A percentile compares a stretch with the other conserved stretches of the same genome.
Evolutionary conservation across 2,888 invertebrate species (phyloP).

Genomic region (Drosophila buzzatii): DNA sequence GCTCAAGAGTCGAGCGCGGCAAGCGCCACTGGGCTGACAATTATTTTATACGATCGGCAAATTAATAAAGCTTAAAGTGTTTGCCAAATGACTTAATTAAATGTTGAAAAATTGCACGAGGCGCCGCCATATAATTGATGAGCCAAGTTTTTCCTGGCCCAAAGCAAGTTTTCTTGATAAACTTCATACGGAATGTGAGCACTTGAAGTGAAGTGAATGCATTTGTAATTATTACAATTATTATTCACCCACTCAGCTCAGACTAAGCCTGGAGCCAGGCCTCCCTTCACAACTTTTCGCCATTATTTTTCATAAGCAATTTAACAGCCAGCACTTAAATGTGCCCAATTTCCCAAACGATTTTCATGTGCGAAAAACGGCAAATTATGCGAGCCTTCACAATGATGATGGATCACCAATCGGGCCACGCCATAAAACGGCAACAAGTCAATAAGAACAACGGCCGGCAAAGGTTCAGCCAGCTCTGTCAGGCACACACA

Average conservation of each 20-base stretch:
- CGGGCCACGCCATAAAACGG: constrained; percentile 82
- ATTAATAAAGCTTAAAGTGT: constrained; percentile 75
- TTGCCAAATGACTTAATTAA: constrained; percentile 73
- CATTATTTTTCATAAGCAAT: constrained; percentile 50
- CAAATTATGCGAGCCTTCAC: constrained; percentile 67
- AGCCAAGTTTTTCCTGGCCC: constrained; percentile 3
- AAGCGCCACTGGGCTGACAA: constrained; percentile 27
- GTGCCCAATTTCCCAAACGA: constrained; percentile 55
- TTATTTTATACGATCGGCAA: constrained; percentile 65
- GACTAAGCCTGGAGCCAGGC: no score
- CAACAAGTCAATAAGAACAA: constrained; percentile 75
- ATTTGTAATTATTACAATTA: neutral
- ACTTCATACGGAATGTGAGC: neutral
- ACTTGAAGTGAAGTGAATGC: neutral
- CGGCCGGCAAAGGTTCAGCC: constrained; percentile 52
- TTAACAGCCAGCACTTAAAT: constrained; percentile 44
- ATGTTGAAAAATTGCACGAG: constrained; percentile 67
- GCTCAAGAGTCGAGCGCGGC: constrained; percentile 12
- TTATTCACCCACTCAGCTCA: neutral
- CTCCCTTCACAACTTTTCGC: neutral
- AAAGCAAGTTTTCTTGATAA: no score
- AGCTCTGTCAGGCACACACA: constrained; percentile 33
- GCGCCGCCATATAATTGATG: constrained; percentile 61
- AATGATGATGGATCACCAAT: constrained; percentile 86
- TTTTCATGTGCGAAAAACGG: constrained; percentile 70